phyloP scores from a whole-genome alignment of 2,113 vertebrate species.

The Cariama cristata region DNA sequence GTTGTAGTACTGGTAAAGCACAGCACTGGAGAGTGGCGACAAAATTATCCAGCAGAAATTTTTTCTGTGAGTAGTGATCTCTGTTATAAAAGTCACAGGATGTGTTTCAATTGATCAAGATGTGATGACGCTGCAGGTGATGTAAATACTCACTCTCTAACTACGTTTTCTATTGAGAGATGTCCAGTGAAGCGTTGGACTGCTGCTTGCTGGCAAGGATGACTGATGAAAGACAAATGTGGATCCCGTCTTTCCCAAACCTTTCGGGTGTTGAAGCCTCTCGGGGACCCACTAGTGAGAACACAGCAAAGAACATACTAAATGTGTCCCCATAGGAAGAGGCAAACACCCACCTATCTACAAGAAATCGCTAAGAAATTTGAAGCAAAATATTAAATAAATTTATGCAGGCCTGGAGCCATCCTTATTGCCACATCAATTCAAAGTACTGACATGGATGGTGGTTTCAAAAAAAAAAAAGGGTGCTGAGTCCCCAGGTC shows the following conservation, averaged over 20 bases:
- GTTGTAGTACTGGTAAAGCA: neutral
- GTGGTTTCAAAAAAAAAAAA: neutral
- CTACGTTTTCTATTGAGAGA: neutral
- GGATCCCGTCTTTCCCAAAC: neutral
- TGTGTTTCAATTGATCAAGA: neutral
- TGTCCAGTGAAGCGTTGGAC: fast-evolving
- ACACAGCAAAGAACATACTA: neutral
- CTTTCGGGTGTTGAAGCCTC: neutral
- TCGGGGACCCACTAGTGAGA: neutral
- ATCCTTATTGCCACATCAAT: neutral
- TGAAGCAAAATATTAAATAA: neutral
- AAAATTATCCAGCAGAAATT: neutral
- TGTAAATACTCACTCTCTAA: neutral
- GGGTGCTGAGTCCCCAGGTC: neutral
- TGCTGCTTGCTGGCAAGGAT: neutral
- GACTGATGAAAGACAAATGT: neutral
- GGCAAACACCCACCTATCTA: neutral
- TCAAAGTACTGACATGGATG: neutral
- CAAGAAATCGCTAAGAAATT: neutral
- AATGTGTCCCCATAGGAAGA: fast-evolving
- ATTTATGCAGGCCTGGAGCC: neutral
- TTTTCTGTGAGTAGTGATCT: neutral
- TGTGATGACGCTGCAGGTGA: neutral
- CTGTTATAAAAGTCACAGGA: neutral
- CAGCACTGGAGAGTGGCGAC: fast-evolving